These are phyloP conservation scores for Tuberolachnus salignus DNA, from an alignment of 2,888 invertebrate species.

Conservation along the genomic window DNA sequence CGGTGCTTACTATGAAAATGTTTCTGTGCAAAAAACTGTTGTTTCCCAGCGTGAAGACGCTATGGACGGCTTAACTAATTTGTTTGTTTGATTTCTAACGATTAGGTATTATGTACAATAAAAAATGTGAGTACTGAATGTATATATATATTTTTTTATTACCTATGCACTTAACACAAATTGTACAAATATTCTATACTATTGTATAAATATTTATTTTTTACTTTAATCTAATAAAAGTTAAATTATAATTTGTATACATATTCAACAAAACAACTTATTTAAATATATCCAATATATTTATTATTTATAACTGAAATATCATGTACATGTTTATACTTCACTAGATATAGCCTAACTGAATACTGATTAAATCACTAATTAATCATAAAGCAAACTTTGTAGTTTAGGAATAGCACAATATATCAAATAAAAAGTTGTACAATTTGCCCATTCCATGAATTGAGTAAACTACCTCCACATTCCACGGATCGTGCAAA, in stretches of 20 bases:
- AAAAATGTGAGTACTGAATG: neutral
- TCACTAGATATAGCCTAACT: too few species aligned
- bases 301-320: too few species aligned
- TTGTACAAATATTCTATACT: neutral
- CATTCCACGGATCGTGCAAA: too few species aligned
- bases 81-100: constrained; percentile 31
- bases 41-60: constrained; percentile 34
- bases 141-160: neutral
- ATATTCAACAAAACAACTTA: too few species aligned
- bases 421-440: too few species aligned
- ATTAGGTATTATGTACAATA: neutral
- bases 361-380: too few species aligned
- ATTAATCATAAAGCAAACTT: too few species aligned
- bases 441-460: too few species aligned
- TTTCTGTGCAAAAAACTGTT: neutral
- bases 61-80: constrained; percentile 24
- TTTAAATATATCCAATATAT: too few species aligned
- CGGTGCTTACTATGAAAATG: constrained; percentile 41
- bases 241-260: neutral
- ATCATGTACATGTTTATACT: too few species aligned
- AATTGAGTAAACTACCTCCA: too few species aligned
- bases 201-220: neutral
- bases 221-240: constrained; percentile 63
- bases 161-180: neutral
- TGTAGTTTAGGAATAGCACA: too few species aligned